Conservation (phyloP, 2,797 vertebrate genomes). For the Sebastes umbrosus region DNA sequence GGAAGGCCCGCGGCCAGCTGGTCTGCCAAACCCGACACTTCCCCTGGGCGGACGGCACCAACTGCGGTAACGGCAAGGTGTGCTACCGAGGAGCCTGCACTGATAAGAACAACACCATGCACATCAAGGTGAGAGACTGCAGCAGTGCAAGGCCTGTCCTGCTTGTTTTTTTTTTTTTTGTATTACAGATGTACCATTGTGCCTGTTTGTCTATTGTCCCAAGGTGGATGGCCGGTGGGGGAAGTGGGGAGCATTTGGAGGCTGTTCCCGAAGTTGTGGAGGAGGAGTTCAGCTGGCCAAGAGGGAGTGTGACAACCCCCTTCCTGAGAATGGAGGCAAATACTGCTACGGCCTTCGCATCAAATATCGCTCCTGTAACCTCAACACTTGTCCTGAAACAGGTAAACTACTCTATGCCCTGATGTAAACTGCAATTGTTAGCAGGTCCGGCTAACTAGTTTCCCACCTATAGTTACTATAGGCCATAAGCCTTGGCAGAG, state of each 20-base stretch:
- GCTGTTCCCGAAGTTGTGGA: slow-evolving; percentile 90
- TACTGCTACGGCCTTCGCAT: slow-evolving; percentile 93
- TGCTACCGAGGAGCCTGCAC: slow-evolving; percentile 89
- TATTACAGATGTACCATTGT: background rate
- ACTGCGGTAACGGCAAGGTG: slow-evolving; percentile 86
- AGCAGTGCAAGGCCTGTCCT: too few species aligned
- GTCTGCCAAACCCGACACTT: slow-evolving; percentile 98
- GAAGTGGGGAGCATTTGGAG: slow-evolving; percentile 89
- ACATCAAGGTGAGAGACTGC: slow-evolving; percentile 83
- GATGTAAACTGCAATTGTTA: background rate
- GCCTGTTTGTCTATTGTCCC: background rate
- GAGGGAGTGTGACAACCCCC: slow-evolving; percentile 87
- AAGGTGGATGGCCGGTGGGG: slow-evolving; percentile 97
- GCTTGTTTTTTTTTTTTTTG: background rate
- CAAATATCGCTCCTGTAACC: slow-evolving; percentile 93
- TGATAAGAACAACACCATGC: slow-evolving; percentile 84
- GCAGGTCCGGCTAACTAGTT: too few species aligned
- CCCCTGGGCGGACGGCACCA: slow-evolving; percentile 96
- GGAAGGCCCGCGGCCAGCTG: slow-evolving; percentile 91
- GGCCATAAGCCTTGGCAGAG: too few species aligned
- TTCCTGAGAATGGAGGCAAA: slow-evolving; percentile 90
- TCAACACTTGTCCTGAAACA: slow-evolving; percentile 87
- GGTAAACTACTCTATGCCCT: slow-evolving; percentile 67
- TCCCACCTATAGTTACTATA: too few species aligned
- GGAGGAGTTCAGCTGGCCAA: slow-evolving; percentile 93